phyloP scores from a whole-genome alignment of 2,113 vertebrate genomes.

The Triplophysa siluroides region DNA sequence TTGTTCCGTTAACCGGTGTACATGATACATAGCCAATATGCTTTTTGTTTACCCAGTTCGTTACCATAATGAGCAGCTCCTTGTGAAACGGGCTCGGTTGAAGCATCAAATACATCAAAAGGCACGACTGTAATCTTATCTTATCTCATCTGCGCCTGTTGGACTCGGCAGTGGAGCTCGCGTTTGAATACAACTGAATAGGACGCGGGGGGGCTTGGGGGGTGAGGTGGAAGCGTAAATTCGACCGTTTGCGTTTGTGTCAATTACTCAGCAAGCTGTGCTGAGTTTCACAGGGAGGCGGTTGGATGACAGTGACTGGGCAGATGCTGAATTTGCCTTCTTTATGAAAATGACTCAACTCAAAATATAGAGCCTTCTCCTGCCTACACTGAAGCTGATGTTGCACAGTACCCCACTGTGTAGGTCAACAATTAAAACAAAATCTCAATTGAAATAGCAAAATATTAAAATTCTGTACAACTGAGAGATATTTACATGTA shows the following conservation, averaged over 20 bases:
- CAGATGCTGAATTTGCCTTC: constrained; percentile 32
- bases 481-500: too few species aligned
- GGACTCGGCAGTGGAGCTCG: constrained; percentile 20
- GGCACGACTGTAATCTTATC: constrained; percentile 24
- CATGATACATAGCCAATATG: constrained; percentile 4
- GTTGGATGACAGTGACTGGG: constrained; percentile 28
- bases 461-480: too few species aligned
- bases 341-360: constrained; percentile 8
- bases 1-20: not conserved
- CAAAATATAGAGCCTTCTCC: not conserved
- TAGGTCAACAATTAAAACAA: too few species aligned
- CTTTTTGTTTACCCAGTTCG: constrained; percentile 4
- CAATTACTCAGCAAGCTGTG: constrained; percentile 51
- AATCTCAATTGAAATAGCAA: too few species aligned
- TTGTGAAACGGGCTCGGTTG: constrained; percentile 19
- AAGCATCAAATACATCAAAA: constrained; percentile 41
- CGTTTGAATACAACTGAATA: constrained; percentile 35
- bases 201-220: constrained; percentile 1
- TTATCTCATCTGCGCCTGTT: constrained; percentile 40
- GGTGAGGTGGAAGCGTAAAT: constrained; percentile 8
- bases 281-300: constrained; percentile 25
- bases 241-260: constrained; percentile 44
- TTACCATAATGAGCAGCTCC: not conserved
- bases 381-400: too few species aligned
- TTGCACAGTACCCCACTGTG: not conserved